Evolutionary conservation across 2,113 vertebrate species (phyloP).

Genomic region (Xenopus tropicalis): UCB_Xtro_10.0 CM004450.2:78024501-78025000

Average conservation of each 20-base stretch:
- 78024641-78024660: constrained; percentile 66
- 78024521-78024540: too few relatives aligned
- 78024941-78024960: too few relatives aligned
- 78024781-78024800: constrained; percentile 74
- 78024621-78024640: constrained; percentile 66
- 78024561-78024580: too few relatives aligned
- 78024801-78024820: constrained; percentile 48
- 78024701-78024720: constrained; percentile 1
- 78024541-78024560: too few relatives aligned
- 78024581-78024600: too few relatives aligned
- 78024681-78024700: constrained; percentile 57
- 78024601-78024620: constrained; percentile 50
- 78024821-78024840: constrained; percentile 24
- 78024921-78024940: too few relatives aligned
- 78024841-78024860: neutral
- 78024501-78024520: too few relatives aligned
- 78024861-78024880: too few relatives aligned
- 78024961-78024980: too few relatives aligned
- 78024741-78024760: constrained; percentile 71
- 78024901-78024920: too few relatives aligned
- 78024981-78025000: too few relatives aligned
- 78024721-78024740: neutral
- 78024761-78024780: constrained; percentile 76
- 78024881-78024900: neutral
- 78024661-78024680: constrained; percentile 70